phyloP scores from a whole-genome alignment of 2,888 invertebrate species.

The Cinara cedri region DNA sequence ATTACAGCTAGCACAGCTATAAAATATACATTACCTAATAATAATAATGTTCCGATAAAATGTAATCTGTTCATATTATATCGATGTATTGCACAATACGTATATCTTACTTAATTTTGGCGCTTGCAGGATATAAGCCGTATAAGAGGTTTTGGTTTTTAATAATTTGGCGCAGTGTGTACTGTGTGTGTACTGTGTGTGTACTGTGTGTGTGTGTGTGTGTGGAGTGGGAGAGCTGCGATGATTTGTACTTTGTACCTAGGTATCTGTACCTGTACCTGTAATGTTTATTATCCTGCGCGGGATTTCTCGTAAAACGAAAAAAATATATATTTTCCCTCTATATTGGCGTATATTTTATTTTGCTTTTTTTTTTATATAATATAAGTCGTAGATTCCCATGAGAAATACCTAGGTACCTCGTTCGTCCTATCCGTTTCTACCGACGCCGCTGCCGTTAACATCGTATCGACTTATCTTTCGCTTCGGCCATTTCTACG shows the following conservation, averaged over 20 bases:
- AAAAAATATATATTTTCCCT: conserved; percentile 1
- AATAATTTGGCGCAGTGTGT: not conserved
- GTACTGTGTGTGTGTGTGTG: not conserved
- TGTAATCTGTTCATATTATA: no score
- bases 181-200: no score
- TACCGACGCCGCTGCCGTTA: conserved; percentile 10
- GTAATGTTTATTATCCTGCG: not conserved
- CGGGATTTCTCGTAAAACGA: no score
- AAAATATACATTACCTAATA: no score
- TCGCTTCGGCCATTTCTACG: conserved; percentile 16
- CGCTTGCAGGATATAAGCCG: not conserved
- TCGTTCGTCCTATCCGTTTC: not conserved
- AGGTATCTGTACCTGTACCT: no score
- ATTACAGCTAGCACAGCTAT: no score
- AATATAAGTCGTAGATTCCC: conserved; percentile 40
- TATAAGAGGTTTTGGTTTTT: not conserved
- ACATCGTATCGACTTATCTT: conserved; percentile 41
- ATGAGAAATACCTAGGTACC: conserved; percentile 29
- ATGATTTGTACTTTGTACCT: conserved; percentile 5
- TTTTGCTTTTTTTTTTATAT: conserved; percentile 43
- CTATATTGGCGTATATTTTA: not conserved
- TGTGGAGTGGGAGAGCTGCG: not conserved
- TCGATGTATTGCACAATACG: not conserved
- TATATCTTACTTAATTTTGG: not conserved
- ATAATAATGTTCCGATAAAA: no score